Percentiles rank a stretch among this genome's conserved stretches.
phyloP scores from a whole-genome alignment of 2,113 vertebrate species.

The Chaetops frenatus region DNA sequence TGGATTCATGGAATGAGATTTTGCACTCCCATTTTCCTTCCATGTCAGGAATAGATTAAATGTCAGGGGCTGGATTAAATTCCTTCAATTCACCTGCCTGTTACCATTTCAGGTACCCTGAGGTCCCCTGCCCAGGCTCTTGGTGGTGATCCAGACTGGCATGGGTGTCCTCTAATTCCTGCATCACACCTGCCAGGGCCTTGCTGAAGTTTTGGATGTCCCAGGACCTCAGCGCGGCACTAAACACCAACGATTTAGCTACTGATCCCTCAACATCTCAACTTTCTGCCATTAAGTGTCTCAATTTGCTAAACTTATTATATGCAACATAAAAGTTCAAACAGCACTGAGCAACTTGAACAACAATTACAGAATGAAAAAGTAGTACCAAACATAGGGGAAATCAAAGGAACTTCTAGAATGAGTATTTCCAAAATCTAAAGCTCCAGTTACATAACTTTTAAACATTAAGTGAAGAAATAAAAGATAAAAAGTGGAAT shows the following conservation, averaged over 20 bases:
- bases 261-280: neutral
- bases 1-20: neutral
- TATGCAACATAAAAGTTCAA: neutral
- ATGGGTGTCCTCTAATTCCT: neutral
- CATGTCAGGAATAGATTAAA: no score
- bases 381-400: neutral
- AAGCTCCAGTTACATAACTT: neutral
- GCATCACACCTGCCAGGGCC: neutral
- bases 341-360: neutral
- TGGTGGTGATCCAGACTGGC: neutral
- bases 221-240: neutral
- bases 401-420: neutral
- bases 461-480: neutral
- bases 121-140: neutral
- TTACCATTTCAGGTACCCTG: neutral
- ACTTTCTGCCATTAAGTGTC: neutral
- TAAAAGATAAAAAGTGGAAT: neutral
- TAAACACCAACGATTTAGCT: neutral
- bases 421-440: neutral
- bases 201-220: neutral
- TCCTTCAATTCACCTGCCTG: neutral
- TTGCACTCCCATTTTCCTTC: neutral
- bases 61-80: neutral
- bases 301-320: neutral
- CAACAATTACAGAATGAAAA: neutral